Conservation (phyloP, 2,797 vertebrate genomes). For the Coracias cyanogaster region DNA sequence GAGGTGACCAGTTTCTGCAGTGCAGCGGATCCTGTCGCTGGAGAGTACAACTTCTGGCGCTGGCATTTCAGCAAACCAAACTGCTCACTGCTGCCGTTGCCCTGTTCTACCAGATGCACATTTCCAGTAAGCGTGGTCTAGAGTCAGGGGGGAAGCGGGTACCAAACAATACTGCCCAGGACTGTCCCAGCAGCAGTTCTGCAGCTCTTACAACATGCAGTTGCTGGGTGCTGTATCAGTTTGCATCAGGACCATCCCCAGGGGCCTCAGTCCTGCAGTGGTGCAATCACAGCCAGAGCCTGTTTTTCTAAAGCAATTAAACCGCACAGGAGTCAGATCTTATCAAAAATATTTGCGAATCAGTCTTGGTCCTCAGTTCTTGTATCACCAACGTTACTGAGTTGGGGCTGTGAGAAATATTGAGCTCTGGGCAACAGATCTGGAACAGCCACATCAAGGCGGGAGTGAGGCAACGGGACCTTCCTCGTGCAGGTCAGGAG, state of each 20-base stretch:
- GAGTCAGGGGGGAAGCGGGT: not conserved
- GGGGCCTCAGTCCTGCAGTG: not conserved
- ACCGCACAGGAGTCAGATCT: not conserved
- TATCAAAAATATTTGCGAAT: not conserved
- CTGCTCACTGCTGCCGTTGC: not conserved
- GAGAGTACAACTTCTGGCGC: not conserved
- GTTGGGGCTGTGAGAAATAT: not conserved
- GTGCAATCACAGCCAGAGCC: not conserved
- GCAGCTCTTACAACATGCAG: not conserved
- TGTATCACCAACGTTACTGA: not conserved
- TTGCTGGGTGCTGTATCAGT: not conserved
- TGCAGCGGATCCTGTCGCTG: rapidly evolving
- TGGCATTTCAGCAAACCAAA: not conserved
- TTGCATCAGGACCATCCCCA: rapidly evolving
- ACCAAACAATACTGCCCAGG: not conserved
- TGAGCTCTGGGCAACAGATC: not conserved
- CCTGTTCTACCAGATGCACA: rapidly evolving
- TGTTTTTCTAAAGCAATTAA: not conserved
- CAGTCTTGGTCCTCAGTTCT: not conserved
- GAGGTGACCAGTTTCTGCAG: not conserved
- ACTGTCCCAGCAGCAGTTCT: not conserved
- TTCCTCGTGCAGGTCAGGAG: not conserved
- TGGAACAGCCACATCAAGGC: not conserved
- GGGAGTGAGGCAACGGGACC: not conserved
- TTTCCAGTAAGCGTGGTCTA: not conserved